These are phyloP conservation scores for Trachelipus rathkii DNA, from an alignment of 1,140 invertebrate genomes.

Conservation along the genomic window DNA sequence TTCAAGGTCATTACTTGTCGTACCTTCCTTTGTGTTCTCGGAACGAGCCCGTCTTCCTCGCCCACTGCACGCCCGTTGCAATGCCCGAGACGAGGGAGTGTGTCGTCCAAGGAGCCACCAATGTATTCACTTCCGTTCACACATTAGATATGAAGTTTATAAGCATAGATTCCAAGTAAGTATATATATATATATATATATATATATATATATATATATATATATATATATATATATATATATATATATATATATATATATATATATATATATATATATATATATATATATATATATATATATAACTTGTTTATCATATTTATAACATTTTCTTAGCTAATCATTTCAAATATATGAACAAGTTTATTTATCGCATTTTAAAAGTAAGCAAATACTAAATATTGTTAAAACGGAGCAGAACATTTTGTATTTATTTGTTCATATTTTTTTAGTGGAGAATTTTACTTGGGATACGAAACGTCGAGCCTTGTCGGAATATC, in stretches of 20 bases:
- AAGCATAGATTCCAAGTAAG: constrained; percentile 87
- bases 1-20: constrained; percentile 90
- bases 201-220: no score
- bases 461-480: constrained; percentile 83
- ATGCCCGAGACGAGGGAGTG: constrained; percentile 87
- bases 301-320: no score
- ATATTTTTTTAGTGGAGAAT: constrained; percentile 70
- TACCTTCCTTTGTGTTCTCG: constrained; percentile 85
- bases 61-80: constrained; percentile 95
- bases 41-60: constrained; percentile 94
- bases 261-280: no score
- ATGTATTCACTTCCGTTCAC: constrained; percentile 94
- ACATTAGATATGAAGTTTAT: constrained; percentile 98
- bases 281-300: no score
- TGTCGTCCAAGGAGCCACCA: constrained; percentile 74
- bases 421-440: not conserved
- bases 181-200: no score
- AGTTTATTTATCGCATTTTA: no score
- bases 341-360: no score
- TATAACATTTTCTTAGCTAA: no score
- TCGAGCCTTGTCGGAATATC: constrained; percentile 77
- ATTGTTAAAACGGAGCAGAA: no score
- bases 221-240: no score
- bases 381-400: no score
- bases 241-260: no score